phyloP scores from a whole-genome alignment of 2,888 invertebrate species.

The Cataglyphis altisquamis region DNA sequence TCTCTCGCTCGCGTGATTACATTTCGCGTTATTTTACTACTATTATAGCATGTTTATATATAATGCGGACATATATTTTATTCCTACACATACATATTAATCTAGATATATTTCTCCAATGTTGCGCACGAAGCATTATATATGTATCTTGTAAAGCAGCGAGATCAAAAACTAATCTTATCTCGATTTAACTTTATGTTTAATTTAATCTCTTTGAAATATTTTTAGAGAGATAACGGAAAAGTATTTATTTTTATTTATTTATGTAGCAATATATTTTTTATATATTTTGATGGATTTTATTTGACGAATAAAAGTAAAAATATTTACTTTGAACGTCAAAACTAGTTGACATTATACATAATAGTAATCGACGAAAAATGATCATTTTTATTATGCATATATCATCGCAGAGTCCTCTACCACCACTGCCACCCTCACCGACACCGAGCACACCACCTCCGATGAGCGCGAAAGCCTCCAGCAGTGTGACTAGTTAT shows the following conservation, averaged over 20 bases:
- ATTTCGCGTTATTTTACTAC: not conserved
- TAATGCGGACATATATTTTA: no score
- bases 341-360: not conserved
- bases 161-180: not conserved
- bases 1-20: slow-evolving; percentile 3
- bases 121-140: not conserved
- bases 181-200: not conserved
- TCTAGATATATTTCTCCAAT: not conserved
- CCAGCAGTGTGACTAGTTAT: slow-evolving; percentile 85
- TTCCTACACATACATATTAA: no score
- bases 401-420: slow-evolving; percentile 78
- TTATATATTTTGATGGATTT: not conserved
- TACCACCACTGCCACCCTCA: slow-evolving; percentile 86
- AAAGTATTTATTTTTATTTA: not conserved
- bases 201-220: not conserved
- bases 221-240: not conserved
- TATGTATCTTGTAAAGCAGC: not conserved
- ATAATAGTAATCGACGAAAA: not conserved
- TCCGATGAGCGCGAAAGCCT: slow-evolving; percentile 84
- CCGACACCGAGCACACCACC: slow-evolving; percentile 85
- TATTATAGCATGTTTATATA: not conserved
- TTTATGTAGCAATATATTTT: slow-evolving; percentile 15
- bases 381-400: not conserved
- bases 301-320: no score
- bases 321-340: slow-evolving; percentile 16